A percentile compares a stretch with the other conserved stretches of the same genome.
phyloP scores from a whole-genome alignment of 2,888 invertebrate species.

The Metacarcinus magister region DNA sequence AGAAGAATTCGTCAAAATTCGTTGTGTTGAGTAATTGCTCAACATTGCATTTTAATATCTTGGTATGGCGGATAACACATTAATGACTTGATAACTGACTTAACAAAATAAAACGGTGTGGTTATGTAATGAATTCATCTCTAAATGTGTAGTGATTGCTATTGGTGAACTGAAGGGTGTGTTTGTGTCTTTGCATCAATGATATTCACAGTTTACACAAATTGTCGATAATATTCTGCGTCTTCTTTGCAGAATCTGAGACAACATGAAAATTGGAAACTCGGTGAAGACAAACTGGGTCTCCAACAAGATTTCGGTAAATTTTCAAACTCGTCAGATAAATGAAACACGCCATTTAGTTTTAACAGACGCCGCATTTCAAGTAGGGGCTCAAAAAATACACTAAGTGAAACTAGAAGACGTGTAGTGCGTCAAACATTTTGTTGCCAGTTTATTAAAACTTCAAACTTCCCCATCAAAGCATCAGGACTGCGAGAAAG shows the following conservation, averaged over 20 bases:
- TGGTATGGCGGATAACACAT: background rate
- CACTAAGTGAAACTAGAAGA: background rate
- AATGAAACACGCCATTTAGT: background rate
- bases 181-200: background rate
- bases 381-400: background rate
- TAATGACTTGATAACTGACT: background rate
- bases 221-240: background rate
- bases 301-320: background rate
- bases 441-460: background rate
- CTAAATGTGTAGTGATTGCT: background rate
- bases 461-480: too few species aligned
- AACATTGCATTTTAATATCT: background rate
- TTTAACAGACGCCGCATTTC: too few species aligned
- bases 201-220: background rate
- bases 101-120: background rate
- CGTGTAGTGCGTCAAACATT: background rate
- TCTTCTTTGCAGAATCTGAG: background rate
- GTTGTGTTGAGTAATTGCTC: background rate
- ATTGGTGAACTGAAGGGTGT: background rate
- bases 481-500: background rate
- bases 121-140: background rate
- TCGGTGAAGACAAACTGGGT: background rate
- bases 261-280: background rate
- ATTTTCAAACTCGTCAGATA: background rate
- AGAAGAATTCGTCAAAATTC: background rate